These are phyloP conservation scores for Pipistrellus nathusii DNA, from an alignment of 2,797 vertebrate genomes.

Conservation along the genomic window DNA sequence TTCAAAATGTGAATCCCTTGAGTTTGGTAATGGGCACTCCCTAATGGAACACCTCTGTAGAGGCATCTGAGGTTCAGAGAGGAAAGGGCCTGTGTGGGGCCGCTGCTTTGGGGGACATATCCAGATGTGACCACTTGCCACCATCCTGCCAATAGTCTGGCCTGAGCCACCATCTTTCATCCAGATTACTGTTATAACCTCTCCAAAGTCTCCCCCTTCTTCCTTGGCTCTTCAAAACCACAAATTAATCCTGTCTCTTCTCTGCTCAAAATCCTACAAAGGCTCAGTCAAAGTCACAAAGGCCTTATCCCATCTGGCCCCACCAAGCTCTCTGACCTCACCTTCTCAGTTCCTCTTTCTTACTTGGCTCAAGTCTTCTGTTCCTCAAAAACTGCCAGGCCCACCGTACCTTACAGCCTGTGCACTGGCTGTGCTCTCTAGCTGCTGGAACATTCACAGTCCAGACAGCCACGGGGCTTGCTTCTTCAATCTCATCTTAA, in stretches of 20 bases:
- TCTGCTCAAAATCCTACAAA: background rate
- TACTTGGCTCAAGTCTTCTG: background rate
- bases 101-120: background rate
- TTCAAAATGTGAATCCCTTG: background rate
- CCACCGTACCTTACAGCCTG: background rate
- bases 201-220: background rate
- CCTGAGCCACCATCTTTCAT: background rate
- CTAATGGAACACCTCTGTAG: background rate
- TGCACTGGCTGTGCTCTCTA: background rate
- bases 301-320: background rate
- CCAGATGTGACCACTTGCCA: background rate
- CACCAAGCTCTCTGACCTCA: background rate
- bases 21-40: background rate
- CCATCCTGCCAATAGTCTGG: background rate
- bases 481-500: background rate
- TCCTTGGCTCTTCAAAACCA: background rate
- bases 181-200: background rate
- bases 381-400: background rate
- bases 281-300: background rate
- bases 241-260: background rate
- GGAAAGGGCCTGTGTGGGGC: background rate
- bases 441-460: background rate
- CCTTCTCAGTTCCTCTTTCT: background rate
- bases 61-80: constrained; percentile 4
- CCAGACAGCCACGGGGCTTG: background rate